These are phyloP conservation scores for Tenthredo distinguenda DNA, from an alignment of 2,888 invertebrate genomes.

Conservation along the genomic window DNA sequence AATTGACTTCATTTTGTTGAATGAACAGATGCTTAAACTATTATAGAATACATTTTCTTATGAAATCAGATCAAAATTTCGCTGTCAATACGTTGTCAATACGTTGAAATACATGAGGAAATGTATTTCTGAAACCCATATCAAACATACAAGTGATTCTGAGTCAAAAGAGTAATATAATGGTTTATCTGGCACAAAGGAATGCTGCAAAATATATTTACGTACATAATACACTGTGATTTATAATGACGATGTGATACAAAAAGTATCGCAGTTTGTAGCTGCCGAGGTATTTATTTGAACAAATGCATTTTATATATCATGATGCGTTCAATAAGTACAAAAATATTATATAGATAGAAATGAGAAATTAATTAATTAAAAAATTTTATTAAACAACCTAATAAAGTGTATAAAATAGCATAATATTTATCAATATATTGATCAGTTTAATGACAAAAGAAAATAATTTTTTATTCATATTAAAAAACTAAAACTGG, in stretches of 20 bases:
- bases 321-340: neutral
- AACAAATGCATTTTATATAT: neutral
- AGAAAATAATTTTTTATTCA: neutral
- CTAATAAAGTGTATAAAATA: slow-evolving; percentile 16
- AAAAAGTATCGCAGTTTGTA: neutral
- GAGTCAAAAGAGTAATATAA: neutral
- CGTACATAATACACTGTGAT: neutral
- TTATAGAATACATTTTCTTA: too few relatives aligned
- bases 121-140: neutral
- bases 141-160: neutral
- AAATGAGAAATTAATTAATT: neutral
- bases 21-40: too few relatives aligned
- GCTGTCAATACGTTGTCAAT: too few relatives aligned
- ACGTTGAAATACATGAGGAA: too few relatives aligned
- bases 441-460: neutral
- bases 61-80: too few relatives aligned
- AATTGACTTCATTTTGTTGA: too few relatives aligned
- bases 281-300: neutral
- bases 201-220: neutral
- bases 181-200: neutral
- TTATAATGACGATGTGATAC: neutral
- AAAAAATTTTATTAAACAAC: slow-evolving; percentile 21
- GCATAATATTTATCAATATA: slow-evolving; percentile 9
- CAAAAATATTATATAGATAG: neutral
- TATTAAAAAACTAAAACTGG: slow-evolving; percentile 34